phyloP scores from a whole-genome alignment of 2,113 vertebrate genomes.

The Bufo bufo region DNA sequence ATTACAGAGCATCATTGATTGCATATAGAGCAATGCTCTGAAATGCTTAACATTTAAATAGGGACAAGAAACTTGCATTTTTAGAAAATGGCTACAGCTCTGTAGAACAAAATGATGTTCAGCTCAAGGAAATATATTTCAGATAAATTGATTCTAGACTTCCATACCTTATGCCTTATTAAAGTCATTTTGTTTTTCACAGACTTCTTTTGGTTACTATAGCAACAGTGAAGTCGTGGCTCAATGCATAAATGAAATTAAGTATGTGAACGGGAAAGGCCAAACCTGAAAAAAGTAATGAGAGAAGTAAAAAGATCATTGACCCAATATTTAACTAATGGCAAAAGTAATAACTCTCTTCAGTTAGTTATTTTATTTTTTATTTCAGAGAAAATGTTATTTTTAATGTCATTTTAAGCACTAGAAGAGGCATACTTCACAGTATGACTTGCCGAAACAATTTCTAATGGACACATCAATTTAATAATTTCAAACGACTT shows the following conservation, averaged over 20 bases:
- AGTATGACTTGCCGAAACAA: constrained; percentile 1
- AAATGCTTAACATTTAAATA: constrained; percentile 29
- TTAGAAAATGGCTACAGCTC: constrained; percentile 33
- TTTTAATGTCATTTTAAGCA: constrained; percentile 31
- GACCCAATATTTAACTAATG: constrained; percentile 55
- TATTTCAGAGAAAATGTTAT: constrained; percentile 40
- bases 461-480: constrained; percentile 22
- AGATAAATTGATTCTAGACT: constrained; percentile 55
- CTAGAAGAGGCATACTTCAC: constrained; percentile 3
- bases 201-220: constrained; percentile 52
- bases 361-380: constrained; percentile 35
- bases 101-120: constrained; percentile 52
- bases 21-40: neutral
- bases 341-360: constrained; percentile 50
- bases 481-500: constrained; percentile 30
- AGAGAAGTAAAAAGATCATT: constrained; percentile 54
- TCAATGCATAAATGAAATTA: constrained; percentile 55
- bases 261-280: constrained; percentile 54
- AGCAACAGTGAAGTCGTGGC: constrained; percentile 54
- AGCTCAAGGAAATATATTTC: constrained; percentile 56
- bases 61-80: constrained; percentile 21
- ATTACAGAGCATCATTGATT: neutral
- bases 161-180: constrained; percentile 58
- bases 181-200: constrained; percentile 59
- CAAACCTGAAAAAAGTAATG: constrained; percentile 52